Base-by-base conservation (phyloP, 37 sponge, comb jelly and placozoan genomes). In the Amphimedon queenslandica region DNA sequence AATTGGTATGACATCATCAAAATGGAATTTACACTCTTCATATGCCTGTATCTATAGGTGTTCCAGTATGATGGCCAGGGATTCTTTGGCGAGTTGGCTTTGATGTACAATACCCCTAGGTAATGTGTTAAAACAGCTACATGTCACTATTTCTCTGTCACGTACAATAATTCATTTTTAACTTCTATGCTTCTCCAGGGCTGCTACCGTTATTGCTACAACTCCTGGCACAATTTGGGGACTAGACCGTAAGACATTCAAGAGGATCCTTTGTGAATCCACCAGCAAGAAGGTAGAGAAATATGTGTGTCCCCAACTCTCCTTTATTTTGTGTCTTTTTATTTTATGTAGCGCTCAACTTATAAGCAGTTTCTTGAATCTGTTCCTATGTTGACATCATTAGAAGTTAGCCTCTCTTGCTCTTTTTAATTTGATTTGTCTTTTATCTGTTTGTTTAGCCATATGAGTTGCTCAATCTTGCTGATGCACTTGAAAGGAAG, bases 71-170 rank as follows among this genome's bases (percentile, higher is more conserved):
- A 90, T 70, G 74, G 75, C 38, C 65, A 84, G 56, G 97, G 93
- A 11, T 82, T 87, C 40, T 96, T 96, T 87, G 97, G 97, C 1
- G 97, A 96, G 76, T 79, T 96, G 65, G 97, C 97, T 20, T 80
- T 96, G 37, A 93, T 96, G 93, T 96, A 96, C 85, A 96, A 96
- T 76, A 96, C 97, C 20, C 97, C 97, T 63, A 74, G 94, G 92
- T 91, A 24, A 2, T 47, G 53, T 47, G 53, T 69, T 33, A 6
- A 60, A 13, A 60, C 61, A 11, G 24, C 61, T n/a, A n/a, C 61
- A 60, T n/a, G 27, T n/a, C 27, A 60, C 27, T n/a, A 60, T 25
- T n/a, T 47, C 51, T 13, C 13, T n/a, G n/a, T n/a, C n/a, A n/a
- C n/a, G n/a, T n/a, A 20, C 10, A 72, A 10, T 21, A 33, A 16